Base-by-base conservation (phyloP, 2,113 vertebrate genomes). In the Vidua macroura region DNA sequence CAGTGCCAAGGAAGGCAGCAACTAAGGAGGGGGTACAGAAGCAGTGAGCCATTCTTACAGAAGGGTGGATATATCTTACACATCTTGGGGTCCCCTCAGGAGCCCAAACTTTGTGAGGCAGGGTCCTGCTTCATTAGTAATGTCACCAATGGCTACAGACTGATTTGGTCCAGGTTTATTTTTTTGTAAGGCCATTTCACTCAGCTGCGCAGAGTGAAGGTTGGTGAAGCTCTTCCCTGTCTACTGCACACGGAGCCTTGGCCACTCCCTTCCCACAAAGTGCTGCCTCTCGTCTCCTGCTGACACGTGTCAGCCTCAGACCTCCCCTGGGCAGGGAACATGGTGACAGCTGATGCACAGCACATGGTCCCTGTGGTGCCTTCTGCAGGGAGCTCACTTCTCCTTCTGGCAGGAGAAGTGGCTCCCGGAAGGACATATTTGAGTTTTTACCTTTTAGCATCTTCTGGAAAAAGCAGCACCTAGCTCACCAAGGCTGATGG, bases 351-450 rank as follows among this genome's bases (percentile, higher is more conserved):
- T 70, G 44, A 43, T 49, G 35, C 1, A 3, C 51, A 60, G 35
- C 68, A 14, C 1, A 0, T n/a, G 62, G 44, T 30, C 39, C 30
- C 73, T 74, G n/a, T 0, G 0, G 24, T 60, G 68, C n/a, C 43
- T 79, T 80, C 46, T 74, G 60, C 20, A 39, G 51, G 27, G 28
- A 55, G 1, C 39, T 79, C 49, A 17, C 37, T 15, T 10, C 25
- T 77, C 43, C 3, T 64, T 24, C 49, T 69, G 39, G 44, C 44
- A 43, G 35, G 53, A n/a, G 41, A 37, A n/a, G 37, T 1, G 1
- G 55, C 39, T 77, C 4, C 43, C 62, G 37, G 37, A 51, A 43
- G 9, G n/a, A 7, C 19, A 52, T 0, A 1, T 17, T 27, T 62
- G 59, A 39, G 21, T 78, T 85, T 49, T 24, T 49, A 8, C 41